A percentile compares a stretch with the other conserved stretches of the same genome.
Conservation (phyloP, 1,140 invertebrate species). For the Archivesica marissinica region DNA sequence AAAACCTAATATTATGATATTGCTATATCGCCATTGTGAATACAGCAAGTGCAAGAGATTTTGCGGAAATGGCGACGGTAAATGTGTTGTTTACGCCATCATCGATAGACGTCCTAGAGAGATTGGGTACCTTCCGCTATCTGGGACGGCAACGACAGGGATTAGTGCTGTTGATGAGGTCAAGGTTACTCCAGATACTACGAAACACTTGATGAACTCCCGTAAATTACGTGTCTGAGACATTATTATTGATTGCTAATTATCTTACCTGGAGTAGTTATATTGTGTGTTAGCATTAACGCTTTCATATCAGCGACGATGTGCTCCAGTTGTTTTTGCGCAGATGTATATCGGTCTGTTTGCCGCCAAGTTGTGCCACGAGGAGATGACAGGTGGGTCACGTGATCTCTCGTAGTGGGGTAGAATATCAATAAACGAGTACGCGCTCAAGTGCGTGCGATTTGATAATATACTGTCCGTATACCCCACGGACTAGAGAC, state of each 20-base stretch:
- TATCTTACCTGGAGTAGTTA: not conserved
- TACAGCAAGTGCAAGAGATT: too few relatives aligned
- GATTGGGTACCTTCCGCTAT: not conserved
- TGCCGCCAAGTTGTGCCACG: not conserved
- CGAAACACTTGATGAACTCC: not conserved
- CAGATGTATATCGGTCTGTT: not conserved
- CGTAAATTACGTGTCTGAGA: not conserved
- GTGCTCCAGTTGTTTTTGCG: not conserved
- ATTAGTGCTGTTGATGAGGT: not conserved
- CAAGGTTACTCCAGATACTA: conserved; percentile 14
- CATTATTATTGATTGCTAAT: not conserved
- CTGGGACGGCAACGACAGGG: not conserved
- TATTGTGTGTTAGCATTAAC: conserved; percentile 7
- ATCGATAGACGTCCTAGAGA: not conserved
- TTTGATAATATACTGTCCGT: conserved; percentile 22
- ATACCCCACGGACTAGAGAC: conserved; percentile 39
- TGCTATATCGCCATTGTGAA: too few relatives aligned
- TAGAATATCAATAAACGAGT: conserved; percentile 35
- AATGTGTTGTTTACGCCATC: too few relatives aligned
- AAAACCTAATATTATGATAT: too few relatives aligned
- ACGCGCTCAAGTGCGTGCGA: conserved; percentile 14
- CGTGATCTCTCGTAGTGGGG: conserved; percentile 14
- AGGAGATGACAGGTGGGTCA: not conserved
- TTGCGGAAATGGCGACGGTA: too few relatives aligned
- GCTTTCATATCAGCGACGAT: not conserved